Evolutionary conservation across 2,888 invertebrate genomes (phyloP), one percentile per base, ranked within the genome.

Genomic region (Chesias legatella): DNA sequence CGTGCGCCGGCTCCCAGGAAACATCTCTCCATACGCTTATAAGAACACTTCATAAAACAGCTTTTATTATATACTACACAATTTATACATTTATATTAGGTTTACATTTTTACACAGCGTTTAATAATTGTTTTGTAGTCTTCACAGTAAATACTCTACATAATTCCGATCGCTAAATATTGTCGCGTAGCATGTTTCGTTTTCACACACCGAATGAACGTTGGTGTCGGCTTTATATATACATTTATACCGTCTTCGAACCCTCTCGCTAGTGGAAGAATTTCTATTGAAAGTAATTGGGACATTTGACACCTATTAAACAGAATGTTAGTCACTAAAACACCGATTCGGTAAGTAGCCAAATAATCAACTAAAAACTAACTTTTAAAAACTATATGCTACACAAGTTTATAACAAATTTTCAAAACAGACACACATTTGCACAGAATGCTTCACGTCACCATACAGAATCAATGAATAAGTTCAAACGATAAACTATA

Each of bases 61-160:
- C 79, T 79, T 76, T 79, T 79, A n/a, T n/a, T n/a, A 51, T 83
- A 85, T 75, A 85, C 88, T 86, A 86, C 85, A 85, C 78, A 86
- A 86, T 88, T 86, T 86, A 88, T 83, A 85, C 75, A 73, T 77
- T 82, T 79, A 80, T 72, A 75, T 64, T 79, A 82, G 78, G 84
- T 84, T 84, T 85, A 84, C 84, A 85, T 84, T 85, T 86, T 85
- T 88, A 88, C 84, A 88, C 82, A 83, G 82, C 84, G 76, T 81
- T n/a, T 83, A 78, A 82, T 84, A 83, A 82, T 83, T 76, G 75
- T 77, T 82, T 81, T 81, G 82, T 82, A 82, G 79, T 83, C 79
- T 79, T 80, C 75, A 68, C 77, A 69, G 68, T 74, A 72, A 79
- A 84, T 83, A 86, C 63, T 82, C 79, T 85, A 84, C 82, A 79